phyloP scores from a whole-genome alignment of 2,113 vertebrate species.

The Mormyrus iriodes region DNA sequence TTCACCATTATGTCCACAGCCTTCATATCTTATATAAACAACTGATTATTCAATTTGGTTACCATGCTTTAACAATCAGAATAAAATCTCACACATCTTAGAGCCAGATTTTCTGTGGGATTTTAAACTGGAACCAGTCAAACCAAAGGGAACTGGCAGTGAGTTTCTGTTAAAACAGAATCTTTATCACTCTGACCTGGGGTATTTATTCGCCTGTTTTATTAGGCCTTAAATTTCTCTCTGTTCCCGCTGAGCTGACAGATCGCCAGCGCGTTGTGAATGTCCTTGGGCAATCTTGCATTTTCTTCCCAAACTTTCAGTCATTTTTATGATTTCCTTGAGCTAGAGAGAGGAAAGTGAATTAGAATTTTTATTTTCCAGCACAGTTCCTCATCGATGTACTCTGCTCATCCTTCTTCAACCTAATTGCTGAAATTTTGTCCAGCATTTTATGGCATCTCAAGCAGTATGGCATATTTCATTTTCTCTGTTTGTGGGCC shows the following conservation, averaged over 20 bases:
- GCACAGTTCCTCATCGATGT: background rate
- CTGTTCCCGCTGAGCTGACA: background rate
- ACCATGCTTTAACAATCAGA: background rate
- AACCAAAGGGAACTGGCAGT: background rate
- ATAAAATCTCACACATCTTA: background rate
- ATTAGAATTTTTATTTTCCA: background rate
- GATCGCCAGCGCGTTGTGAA: background rate
- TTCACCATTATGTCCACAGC: background rate
- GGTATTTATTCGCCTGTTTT: background rate
- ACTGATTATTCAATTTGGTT: background rate
- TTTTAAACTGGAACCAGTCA: background rate
- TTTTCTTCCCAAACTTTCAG: background rate
- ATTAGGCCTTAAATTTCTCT: background rate
- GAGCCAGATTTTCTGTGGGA: background rate
- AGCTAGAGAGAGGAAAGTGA: background rate
- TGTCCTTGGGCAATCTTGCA: background rate
- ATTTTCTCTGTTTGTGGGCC: background rate
- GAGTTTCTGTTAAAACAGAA: background rate
- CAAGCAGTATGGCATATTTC: background rate
- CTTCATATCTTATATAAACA: background rate
- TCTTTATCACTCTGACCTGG: background rate
- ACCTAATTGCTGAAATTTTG: background rate
- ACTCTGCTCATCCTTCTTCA: background rate
- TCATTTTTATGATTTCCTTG: constrained; percentile 1
- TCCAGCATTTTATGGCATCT: background rate